Conservation (phyloP, 2,113 vertebrate genomes). For the Corythornis madagascariensis region DNA sequence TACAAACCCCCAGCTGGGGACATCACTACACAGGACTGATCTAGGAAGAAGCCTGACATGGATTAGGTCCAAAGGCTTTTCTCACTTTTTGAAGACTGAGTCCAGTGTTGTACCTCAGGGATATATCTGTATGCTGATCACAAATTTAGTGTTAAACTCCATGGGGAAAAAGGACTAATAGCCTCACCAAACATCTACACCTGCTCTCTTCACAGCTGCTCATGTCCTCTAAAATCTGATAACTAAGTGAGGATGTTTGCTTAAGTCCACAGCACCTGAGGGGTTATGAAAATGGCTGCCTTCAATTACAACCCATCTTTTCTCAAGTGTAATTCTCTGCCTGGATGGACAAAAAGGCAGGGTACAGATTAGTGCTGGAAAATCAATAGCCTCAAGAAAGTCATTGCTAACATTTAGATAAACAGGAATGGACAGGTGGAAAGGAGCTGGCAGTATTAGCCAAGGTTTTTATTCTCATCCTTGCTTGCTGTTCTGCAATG, state of each 20-base stretch:
- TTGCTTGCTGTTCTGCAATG: neutral
- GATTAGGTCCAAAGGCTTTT: neutral
- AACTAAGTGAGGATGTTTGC: neutral
- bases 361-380: neutral
- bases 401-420: neutral
- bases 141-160: neutral
- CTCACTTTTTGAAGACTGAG: neutral
- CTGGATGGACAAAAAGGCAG: neutral
- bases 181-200: neutral
- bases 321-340: neutral
- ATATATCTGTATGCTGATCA: neutral
- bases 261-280: neutral
- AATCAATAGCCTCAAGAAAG: conserved; percentile 1
- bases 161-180: neutral
- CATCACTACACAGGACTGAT: neutral
- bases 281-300: neutral
- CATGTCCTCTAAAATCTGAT: neutral
- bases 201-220: neutral
- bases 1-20: neutral
- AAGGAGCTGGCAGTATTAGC: neutral
- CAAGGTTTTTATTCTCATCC: neutral
- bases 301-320: neutral
- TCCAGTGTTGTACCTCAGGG: neutral
- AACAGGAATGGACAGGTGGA: neutral
- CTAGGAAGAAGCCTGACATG: neutral